Evolutionary conservation across 2,113 vertebrate species (phyloP).

Genomic region (Macrotis lagotis): DNA sequence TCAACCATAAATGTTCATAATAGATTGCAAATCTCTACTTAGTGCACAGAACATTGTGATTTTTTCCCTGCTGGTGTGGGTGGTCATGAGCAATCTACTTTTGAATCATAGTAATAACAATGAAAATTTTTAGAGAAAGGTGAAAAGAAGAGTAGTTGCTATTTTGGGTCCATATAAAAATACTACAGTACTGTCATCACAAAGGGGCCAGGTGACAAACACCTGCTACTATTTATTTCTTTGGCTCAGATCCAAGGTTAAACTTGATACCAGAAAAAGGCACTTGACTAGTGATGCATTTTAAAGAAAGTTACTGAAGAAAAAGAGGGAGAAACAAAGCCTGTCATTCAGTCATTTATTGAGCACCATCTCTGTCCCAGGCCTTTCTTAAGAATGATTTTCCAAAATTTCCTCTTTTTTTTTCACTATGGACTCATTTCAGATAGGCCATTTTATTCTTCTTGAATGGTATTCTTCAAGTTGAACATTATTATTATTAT

Average conservation of each 20-base stretch:
- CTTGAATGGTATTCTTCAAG: background rate
- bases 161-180: conserved; percentile 58
- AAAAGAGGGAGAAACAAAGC: background rate
- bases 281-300: conserved; percentile 8
- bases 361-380: background rate
- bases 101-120: conserved; percentile 53
- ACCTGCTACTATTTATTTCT: conserved; percentile 44
- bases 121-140: conserved; percentile 49
- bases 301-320: conserved; percentile 14
- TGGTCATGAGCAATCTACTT: conserved; percentile 30
- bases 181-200: conserved; percentile 25
- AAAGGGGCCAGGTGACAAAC: conserved; percentile 50
- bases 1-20: background rate
- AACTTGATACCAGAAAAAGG: conserved; percentile 49
- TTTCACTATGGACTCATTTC: background rate
- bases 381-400: background rate
- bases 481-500: too few species aligned
- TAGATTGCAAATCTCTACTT: conserved; percentile 31
- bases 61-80: conserved; percentile 39
- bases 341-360: background rate
- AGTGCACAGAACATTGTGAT: conserved; percentile 27
- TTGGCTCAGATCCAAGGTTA: background rate
- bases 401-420: background rate
- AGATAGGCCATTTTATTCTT: background rate
- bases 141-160: conserved; percentile 51